These are phyloP conservation scores for Stenoptilia bipunctidactyla DNA, from an alignment of 2,888 invertebrate genomes.

Conservation along the genomic window DNA sequence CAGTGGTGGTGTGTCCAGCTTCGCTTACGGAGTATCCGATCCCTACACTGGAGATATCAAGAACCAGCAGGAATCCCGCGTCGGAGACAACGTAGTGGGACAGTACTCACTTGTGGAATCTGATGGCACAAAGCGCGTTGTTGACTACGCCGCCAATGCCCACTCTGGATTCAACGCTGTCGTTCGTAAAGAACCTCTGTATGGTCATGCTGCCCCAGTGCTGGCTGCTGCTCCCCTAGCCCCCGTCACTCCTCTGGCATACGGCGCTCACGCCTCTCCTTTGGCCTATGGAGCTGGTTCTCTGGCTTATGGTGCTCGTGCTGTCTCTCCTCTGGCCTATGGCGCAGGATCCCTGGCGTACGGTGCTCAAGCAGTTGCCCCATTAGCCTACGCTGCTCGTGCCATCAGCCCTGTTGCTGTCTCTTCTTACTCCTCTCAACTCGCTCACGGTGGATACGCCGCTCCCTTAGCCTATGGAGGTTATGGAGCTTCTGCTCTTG, in stretches of 20 bases:
- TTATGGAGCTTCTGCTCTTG: slow-evolving; percentile 8
- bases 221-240: slow-evolving; percentile 24
- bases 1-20: slow-evolving; percentile 40
- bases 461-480: slow-evolving; percentile 21
- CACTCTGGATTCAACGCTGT: slow-evolving; percentile 63
- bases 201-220: slow-evolving; percentile 19
- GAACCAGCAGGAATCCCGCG: slow-evolving; percentile 56
- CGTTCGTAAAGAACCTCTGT: slow-evolving; percentile 41
- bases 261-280: slow-evolving; percentile 22
- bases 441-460: slow-evolving; percentile 19
- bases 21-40: slow-evolving; percentile 64
- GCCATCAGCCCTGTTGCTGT: slow-evolving; percentile 20
- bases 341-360: slow-evolving; percentile 16
- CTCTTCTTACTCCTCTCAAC: slow-evolving; percentile 22
- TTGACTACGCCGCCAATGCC: slow-evolving; percentile 59
- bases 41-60: slow-evolving; percentile 63
- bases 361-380: slow-evolving; percentile 14
- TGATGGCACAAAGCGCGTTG: slow-evolving; percentile 58
- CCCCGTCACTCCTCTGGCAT: slow-evolving; percentile 14
- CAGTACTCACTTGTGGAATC: slow-evolving; percentile 60
- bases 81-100: slow-evolving; percentile 58
- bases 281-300: slow-evolving; percentile 14
- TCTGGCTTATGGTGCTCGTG: slow-evolving; percentile 9
- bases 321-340: slow-evolving; percentile 12
- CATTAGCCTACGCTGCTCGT: slow-evolving; percentile 19